These are phyloP conservation scores for Drosophila infuscata DNA, from an alignment of 2,888 invertebrate species.

Conservation along the genomic window DNA sequence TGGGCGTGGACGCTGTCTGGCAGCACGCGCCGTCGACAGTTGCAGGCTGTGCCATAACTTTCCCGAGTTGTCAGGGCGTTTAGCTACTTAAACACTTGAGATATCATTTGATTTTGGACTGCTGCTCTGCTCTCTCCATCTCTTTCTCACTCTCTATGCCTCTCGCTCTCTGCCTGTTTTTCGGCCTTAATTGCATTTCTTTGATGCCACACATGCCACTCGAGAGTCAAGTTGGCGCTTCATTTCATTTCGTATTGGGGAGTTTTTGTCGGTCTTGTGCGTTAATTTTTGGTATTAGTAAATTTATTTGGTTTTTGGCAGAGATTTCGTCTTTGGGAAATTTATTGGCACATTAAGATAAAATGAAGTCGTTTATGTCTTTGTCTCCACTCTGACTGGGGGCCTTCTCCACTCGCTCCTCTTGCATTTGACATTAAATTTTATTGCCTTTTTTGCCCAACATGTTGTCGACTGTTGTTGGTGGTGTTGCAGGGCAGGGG, in stretches of 20 bases:
- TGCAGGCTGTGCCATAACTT: conserved; percentile 74
- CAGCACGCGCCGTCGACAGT: conserved; percentile 71
- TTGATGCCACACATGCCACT: conserved; percentile 77
- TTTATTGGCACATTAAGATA: conserved; percentile 85
- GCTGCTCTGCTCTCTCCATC: conserved; percentile 10
- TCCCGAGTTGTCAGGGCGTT: conserved; percentile 74
- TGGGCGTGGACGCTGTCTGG: conserved; percentile 34
- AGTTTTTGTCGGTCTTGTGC: conserved; percentile 24
- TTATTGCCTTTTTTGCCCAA: conserved; percentile 75
- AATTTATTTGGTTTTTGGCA: conserved; percentile 81
- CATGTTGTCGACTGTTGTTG: conserved; percentile 7
- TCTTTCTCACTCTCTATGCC: conserved; percentile 1
- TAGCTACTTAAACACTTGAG: conserved; percentile 80
- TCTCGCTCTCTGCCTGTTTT: conserved; percentile 4
- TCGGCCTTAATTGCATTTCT: conserved; percentile 76
- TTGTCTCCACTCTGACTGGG: conserved; percentile 26
- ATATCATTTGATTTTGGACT: conserved; percentile 53
- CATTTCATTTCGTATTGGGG: conserved; percentile 54
- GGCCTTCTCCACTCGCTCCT: conserved; percentile 42
- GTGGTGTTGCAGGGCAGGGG: not conserved
- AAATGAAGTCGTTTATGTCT: conserved; percentile 79
- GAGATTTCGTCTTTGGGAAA: conserved; percentile 80
- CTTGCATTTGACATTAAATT: conserved; percentile 69
- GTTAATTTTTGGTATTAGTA: conserved; percentile 72
- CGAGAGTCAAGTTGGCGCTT: conserved; percentile 73